A percentile compares a stretch with the other conserved stretches of the same genome.
These are phyloP conservation scores for Oenanthe oenanthe DNA, from an alignment of 2,113 vertebrate species.

Conservation along the genomic window DNA sequence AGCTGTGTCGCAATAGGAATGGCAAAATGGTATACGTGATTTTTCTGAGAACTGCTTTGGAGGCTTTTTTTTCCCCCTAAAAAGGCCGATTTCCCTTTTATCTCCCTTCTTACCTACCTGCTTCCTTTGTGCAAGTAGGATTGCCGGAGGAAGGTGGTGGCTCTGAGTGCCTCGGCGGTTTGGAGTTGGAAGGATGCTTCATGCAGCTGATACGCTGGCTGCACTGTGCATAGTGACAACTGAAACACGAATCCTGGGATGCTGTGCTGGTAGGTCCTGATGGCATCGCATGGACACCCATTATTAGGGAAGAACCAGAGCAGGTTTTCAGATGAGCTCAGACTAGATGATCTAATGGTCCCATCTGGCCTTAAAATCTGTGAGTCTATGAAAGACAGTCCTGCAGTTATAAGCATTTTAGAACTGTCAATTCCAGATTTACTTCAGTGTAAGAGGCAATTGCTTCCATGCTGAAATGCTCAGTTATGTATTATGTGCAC, in stretches of 20 bases:
- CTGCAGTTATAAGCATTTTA: slow-evolving; percentile 69
- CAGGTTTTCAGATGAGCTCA: slow-evolving; percentile 73
- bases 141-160: neutral
- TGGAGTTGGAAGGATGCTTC: slow-evolving; percentile 44
- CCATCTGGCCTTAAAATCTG: slow-evolving; percentile 73
- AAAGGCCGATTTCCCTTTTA: neutral
- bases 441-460: slow-evolving; percentile 43
- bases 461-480: slow-evolving; percentile 50
- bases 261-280: slow-evolving; percentile 70
- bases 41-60: slow-evolving; percentile 17
- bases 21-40: neutral
- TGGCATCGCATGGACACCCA: slow-evolving; percentile 67
- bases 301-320: slow-evolving; percentile 73
- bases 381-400: slow-evolving; percentile 70
- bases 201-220: slow-evolving; percentile 64
- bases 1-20: neutral
- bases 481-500: neutral
- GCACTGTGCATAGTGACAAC: slow-evolving; percentile 64
- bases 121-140: slow-evolving; percentile 1
- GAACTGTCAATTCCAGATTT: slow-evolving; percentile 66
- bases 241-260: slow-evolving; percentile 67
- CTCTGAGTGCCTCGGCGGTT: neutral
- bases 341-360: slow-evolving; percentile 72
- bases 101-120: neutral
- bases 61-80: neutral